Percentiles rank a stretch among this genome's conserved stretches.
phyloP scores from a whole-genome alignment of 2,797 vertebrate genomes.

The Etheostoma perlongum region DNA sequence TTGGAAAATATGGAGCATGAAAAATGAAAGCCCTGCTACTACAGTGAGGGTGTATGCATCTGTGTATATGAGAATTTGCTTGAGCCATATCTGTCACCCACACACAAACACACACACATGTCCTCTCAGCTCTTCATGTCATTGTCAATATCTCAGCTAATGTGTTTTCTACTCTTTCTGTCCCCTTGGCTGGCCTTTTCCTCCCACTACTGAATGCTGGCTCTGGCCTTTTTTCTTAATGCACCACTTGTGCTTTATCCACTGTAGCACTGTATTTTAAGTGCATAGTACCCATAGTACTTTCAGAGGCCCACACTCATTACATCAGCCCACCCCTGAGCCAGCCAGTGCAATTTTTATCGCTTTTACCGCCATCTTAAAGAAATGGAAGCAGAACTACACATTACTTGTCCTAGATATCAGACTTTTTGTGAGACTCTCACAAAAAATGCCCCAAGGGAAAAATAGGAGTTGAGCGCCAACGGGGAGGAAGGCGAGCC shows the following conservation, averaged over 20 bases:
- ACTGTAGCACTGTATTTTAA: slow-evolving; percentile 32
- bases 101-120: slow-evolving; percentile 10
- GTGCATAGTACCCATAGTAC: slow-evolving; percentile 36
- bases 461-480: no score
- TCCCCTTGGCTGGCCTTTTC: slow-evolving; percentile 31
- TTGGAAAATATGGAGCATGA: slow-evolving; percentile 1
- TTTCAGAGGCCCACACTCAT: slow-evolving; percentile 46
- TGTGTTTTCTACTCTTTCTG: slow-evolving; percentile 39
- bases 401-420: slow-evolving; percentile 32
- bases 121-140: slow-evolving; percentile 2
- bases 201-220: slow-evolving; percentile 6
- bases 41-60: slow-evolving; percentile 7
- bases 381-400: slow-evolving; percentile 29
- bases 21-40: slow-evolving; percentile 25
- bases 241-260: slow-evolving; percentile 31
- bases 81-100: neutral
- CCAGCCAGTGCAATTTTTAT: slow-evolving; percentile 39
- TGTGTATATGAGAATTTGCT: neutral
- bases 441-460: no score
- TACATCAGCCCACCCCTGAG: slow-evolving; percentile 38
- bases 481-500: no score
- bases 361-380: slow-evolving; percentile 20
- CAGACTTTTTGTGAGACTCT: slow-evolving; percentile 27
- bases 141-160: slow-evolving; percentile 15
- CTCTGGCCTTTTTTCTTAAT: slow-evolving; percentile 47